Evolutionary conservation across 2,797 vertebrate genomes (phyloP), one percentile per base, ranked within the genome.

Genomic region (Manis javanica): DNA sequence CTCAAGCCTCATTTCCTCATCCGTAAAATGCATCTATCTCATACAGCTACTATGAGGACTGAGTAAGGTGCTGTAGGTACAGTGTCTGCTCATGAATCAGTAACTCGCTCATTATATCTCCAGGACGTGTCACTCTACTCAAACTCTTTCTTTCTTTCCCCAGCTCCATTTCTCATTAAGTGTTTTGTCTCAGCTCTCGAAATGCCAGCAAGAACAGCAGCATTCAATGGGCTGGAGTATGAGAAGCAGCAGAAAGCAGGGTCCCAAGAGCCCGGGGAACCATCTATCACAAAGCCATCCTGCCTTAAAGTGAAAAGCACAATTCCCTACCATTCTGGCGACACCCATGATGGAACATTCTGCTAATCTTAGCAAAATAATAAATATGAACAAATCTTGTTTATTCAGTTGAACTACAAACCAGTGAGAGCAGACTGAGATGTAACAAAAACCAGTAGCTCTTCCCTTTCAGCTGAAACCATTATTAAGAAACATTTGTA

Each of bases 351-450:
- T 85, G 53, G 78, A 91, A 77, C 39, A 77, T 26, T 5, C 29
- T 85, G 79, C 61, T 92, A 69, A 85, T 96, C 94, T 95, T 92
- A 97, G 94, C 64, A 71, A 84, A 93, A 37, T n/a, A 91, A 83
- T 86, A 95, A 87, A 85, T 85, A 57, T 39, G 42, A 53, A 69
- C 49, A 63, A 86, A 59, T 2, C 51, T 87, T 63, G 14, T 69
- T 96, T 94, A 64, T 95, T 89, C 78, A 71, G 18, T 34, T 87
- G 57, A 74, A 74, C 57, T 55, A 29, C 2, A 53, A 49, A 31
- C 78, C 85, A 63, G 49, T 39, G 31, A 64, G 24, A 49, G 37
- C 5, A 31, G 57, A 26, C 3, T n/a, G 49, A 64, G 55, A 68
- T 53, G 14, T 49, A 77, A 77, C 49, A 55, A 83, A 83, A 94